phyloP scores from a whole-genome alignment of 2,888 invertebrate genomes.

The Cheiracanthium punctorium region DNA sequence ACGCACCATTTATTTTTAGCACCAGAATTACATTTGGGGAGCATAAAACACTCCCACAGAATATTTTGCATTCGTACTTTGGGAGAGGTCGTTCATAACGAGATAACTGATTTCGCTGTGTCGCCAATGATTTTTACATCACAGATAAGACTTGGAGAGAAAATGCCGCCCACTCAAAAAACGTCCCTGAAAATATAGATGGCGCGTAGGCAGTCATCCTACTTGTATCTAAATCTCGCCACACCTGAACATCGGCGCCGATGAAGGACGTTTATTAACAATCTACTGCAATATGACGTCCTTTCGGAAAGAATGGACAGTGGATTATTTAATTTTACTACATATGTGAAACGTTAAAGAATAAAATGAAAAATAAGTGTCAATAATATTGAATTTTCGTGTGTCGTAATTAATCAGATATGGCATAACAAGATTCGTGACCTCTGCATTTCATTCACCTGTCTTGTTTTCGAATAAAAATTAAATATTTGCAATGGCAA shows the following conservation, averaged over 20 bases:
- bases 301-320: not conserved
- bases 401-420: no score
- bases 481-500: no score
- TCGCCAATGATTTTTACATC: slow-evolving; percentile 10
- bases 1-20: no score
- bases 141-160: slow-evolving; percentile 7
- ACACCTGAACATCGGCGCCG: slow-evolving; percentile 64
- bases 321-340: no score
- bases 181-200: slow-evolving; percentile 61
- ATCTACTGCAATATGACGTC: not conserved
- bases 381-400: no score
- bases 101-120: not conserved
- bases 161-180: slow-evolving; percentile 39
- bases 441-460: no score
- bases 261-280: slow-evolving; percentile 36
- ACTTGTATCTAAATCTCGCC: slow-evolving; percentile 35
- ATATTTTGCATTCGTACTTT: not conserved
- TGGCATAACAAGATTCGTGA: no score
- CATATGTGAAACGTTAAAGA: no score
- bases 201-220: slow-evolving; percentile 47
- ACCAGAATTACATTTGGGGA: no score
- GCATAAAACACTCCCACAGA: not conserved
- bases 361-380: no score
- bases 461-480: no score
- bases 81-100: not conserved